Percentiles rank a stretch among this genome's conserved stretches.
Evolutionary conservation across 1,140 invertebrate species (phyloP).

Genomic region (Pemphigus obesinymphae): DNA sequence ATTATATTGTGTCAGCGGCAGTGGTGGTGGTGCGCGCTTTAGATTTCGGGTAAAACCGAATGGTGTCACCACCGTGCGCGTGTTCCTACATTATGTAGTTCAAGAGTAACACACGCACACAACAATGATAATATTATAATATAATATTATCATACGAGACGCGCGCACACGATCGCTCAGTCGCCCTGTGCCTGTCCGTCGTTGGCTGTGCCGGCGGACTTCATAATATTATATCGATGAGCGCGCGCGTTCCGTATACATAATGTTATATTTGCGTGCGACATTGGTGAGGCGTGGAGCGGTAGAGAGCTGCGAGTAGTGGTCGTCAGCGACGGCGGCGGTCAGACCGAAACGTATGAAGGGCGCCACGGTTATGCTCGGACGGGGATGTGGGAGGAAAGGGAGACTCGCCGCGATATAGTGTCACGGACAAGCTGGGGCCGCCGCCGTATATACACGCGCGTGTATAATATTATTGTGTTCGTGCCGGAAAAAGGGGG

Average conservation of each 20-base stretch:
- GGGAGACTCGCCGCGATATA: neutral
- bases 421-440: constrained; percentile 9
- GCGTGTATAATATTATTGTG: neutral
- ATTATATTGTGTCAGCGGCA: neutral
- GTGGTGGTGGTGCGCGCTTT: neutral
- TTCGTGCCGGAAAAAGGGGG: too few species aligned
- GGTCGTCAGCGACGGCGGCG: neutral
- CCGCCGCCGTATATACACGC: neutral
- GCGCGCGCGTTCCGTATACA: too few species aligned
- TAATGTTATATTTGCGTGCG: neutral
- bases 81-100: constrained; percentile 15
- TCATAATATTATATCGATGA: neutral
- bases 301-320: neutral
- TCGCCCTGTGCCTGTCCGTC: neutral
- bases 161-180: neutral
- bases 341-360: neutral
- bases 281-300: neutral
- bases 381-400: too few species aligned
- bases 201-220: neutral
- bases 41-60: constrained; percentile 20
- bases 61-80: neutral
- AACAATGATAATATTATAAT: too few species aligned
- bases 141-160: too few species aligned
- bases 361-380: neutral
- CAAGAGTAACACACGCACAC: neutral